phyloP scores from a whole-genome alignment of 2,113 vertebrate genomes.

The Pseudorectes ferrugineus region DNA sequence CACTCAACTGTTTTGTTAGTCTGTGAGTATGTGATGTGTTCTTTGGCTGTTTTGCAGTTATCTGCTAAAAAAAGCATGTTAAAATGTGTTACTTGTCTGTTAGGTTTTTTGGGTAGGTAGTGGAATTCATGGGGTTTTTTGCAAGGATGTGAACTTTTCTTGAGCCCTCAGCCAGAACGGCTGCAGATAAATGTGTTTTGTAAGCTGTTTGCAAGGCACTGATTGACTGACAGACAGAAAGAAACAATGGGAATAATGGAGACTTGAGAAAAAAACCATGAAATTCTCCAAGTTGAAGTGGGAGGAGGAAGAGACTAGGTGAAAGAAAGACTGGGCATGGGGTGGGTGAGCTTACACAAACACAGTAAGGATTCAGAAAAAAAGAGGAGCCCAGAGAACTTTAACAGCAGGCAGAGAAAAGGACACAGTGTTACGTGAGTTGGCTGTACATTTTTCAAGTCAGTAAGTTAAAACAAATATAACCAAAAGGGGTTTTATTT shows the following conservation, averaged over 20 bases:
- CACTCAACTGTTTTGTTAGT: not conserved
- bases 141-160: not conserved
- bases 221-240: not conserved
- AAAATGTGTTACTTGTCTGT: not conserved
- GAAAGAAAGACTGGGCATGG: not conserved
- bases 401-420: not conserved
- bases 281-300: not conserved
- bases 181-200: not conserved
- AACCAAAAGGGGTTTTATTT: not conserved
- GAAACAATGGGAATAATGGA: not conserved
- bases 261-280: not conserved
- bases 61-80: not conserved
- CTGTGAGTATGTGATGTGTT: not conserved
- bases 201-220: not conserved
- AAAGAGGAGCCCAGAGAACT: not conserved
- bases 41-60: not conserved
- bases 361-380: not conserved
- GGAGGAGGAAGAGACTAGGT: not conserved
- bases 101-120: not conserved
- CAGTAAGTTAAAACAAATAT: not conserved
- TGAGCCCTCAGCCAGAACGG: not conserved
- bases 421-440: accelerated
- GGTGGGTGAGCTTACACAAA: not conserved
- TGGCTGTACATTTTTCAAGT: not conserved
- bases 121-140: not conserved